These are phyloP conservation scores for Molossus alvarezi DNA, from an alignment of 2,797 vertebrate species.

Conservation along the genomic window DNA sequence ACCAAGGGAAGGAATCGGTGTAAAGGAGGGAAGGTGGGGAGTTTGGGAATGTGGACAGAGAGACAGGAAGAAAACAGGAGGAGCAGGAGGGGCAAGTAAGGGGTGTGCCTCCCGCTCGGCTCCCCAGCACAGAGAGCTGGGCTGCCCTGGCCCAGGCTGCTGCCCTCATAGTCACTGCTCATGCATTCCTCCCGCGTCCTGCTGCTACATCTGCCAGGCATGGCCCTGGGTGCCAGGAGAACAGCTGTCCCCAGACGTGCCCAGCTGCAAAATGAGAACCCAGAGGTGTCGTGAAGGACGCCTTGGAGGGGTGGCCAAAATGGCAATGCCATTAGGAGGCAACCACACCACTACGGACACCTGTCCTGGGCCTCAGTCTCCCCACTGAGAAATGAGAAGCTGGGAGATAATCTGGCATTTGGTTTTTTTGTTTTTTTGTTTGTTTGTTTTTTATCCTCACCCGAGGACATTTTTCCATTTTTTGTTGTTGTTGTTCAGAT, in stretches of 20 bases:
- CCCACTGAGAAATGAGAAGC: not conserved
- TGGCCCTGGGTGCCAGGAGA: slow-evolving; percentile 1
- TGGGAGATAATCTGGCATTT: not conserved
- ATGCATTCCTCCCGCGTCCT: slow-evolving; percentile 22
- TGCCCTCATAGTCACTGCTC: not conserved
- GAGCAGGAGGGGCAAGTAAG: not conserved
- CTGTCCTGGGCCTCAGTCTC: rapidly evolving
- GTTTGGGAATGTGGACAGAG: too few relatives aligned
- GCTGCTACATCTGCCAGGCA: slow-evolving; percentile 57
- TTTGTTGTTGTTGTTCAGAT: too few relatives aligned
- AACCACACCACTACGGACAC: rapidly evolving
- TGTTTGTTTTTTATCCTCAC: too few relatives aligned
- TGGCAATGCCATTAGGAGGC: not conserved
- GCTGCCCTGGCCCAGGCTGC: not conserved
- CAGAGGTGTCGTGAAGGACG: slow-evolving; percentile 7
- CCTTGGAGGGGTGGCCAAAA: not conserved
- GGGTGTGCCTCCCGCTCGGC: not conserved
- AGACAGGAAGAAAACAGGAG: not conserved
- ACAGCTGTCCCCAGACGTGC: slow-evolving; percentile 58
- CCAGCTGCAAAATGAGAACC: slow-evolving; percentile 53
- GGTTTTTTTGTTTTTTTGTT: too few relatives aligned
- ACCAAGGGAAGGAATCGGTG: not conserved
- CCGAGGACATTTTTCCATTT: too few relatives aligned
- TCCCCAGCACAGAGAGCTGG: not conserved
- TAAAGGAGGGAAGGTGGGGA: not conserved